Conservation (phyloP, 2,113 vertebrate species). For the Tragulus kanchil region DNA sequence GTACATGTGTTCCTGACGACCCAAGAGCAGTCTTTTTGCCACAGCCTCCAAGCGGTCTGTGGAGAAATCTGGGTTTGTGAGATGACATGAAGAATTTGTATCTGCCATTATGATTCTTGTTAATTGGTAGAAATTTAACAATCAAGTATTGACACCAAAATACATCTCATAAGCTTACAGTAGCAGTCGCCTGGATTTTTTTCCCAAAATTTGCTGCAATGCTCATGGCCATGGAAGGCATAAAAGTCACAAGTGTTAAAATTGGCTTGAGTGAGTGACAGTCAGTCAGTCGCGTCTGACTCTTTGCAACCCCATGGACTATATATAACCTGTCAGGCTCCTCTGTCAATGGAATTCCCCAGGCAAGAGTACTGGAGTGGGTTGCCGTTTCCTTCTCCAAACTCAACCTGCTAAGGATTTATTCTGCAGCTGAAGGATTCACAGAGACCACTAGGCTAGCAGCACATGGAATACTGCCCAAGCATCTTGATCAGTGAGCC, state of each 20-base stretch:
- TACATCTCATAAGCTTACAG: neutral
- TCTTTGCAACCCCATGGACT: too few species aligned
- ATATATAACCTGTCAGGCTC: too few species aligned
- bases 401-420: neutral
- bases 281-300: too few species aligned
- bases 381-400: too few species aligned
- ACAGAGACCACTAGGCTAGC: neutral
- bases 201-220: neutral
- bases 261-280: neutral
- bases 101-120: neutral
- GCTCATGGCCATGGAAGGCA: neutral
- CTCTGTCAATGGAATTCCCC: too few species aligned
- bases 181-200: too few species aligned
- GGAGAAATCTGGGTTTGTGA: neutral
- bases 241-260: neutral
- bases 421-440: neutral
- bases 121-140: neutral
- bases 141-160: neutral
- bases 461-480: neutral
- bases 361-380: too few species aligned
- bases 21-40: neutral
- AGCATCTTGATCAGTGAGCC: neutral
- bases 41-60: neutral
- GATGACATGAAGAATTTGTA: neutral
- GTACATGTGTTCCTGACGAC: neutral